Evolutionary conservation across 2,113 vertebrate genomes (phyloP), one percentile per base, ranked within the genome.

Genomic region (Mellivora capensis): DNA sequence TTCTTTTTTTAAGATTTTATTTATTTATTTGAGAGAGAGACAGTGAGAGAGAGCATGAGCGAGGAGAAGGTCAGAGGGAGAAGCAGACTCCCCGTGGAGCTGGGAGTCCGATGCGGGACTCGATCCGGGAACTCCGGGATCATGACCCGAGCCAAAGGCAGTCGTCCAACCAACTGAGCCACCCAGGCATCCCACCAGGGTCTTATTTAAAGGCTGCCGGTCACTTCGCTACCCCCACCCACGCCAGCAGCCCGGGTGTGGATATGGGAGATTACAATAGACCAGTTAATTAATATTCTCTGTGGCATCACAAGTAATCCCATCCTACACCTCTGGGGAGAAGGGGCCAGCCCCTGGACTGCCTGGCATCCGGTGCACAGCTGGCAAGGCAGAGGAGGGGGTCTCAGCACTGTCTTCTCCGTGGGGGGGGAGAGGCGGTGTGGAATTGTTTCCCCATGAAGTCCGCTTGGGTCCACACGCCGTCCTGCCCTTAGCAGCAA

Each of bases 401-500:
- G 44, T 34, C 90, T 87, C 2, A 0, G 27, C 4, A 0, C 80
- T 42, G 47, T 91, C 86, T 42, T 93, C 97, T 92, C 64, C 4
- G 34, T 54, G 49, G 64, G 3, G 44, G 54, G 49, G 37, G 64
- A 42, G 6, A 89, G 15, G 27, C 80, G 15, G 52, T 6, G 34
- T 61, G 54, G 6, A 79, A 96, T 44, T 96, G 34, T 67, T 96
- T 95, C 31, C 67, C 34, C 47, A 92, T 6, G 25, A 95, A 95
- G 74, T 2, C 4, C 71, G 94, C 71, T 67, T 87, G 71, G 84
- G 95, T 97, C 82, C 62, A 77, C 77, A 59, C 14, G 89, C 90
- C 77, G 95, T 54, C 90, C 92, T 59, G 92, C 80, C 83, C 61
- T 86, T 76, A 98, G 97, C 98, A 98, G 97, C 97, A 98, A 97